Evolutionary conservation across 2,797 vertebrate genomes (phyloP).

Genomic region (Scolopax bukidnonensis): DNA sequence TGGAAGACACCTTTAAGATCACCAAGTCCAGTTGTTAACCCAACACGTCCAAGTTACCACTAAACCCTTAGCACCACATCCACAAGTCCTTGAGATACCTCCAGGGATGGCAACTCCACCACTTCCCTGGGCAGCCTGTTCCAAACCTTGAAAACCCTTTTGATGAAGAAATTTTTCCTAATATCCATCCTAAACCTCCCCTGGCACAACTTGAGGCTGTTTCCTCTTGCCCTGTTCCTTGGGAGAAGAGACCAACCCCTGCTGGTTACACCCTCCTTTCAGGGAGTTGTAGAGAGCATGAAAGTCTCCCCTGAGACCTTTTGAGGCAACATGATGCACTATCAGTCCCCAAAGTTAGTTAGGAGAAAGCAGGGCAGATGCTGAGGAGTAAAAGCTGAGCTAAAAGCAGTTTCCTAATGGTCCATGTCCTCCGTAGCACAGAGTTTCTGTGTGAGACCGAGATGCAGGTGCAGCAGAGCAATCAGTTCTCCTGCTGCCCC

Average conservation of each 20-base stretch:
- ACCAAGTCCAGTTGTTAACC: not conserved
- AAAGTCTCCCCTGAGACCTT: not conserved
- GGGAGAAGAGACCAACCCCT: not conserved
- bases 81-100: not conserved
- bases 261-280: not conserved
- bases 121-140: not conserved
- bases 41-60: not conserved
- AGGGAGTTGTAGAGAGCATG: not conserved
- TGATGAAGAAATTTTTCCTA: not conserved
- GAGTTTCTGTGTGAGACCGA: not conserved
- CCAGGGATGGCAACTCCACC: not conserved
- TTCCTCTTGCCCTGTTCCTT: not conserved
- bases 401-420: not conserved
- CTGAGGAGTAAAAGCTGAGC: not conserved
- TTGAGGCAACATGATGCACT: accelerated
- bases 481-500: not conserved
- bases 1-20: not conserved
- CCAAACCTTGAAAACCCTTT: not conserved
- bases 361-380: not conserved
- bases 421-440: not conserved
- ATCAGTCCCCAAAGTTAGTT: not conserved
- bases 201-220: not conserved
- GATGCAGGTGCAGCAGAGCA: not conserved
- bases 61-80: not conserved
- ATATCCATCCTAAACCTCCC: not conserved